A percentile compares a stretch with the other conserved stretches of the same genome.
phyloP scores from a whole-genome alignment of 1,140 invertebrate species.

The Tigriopus japonicus region DNA sequence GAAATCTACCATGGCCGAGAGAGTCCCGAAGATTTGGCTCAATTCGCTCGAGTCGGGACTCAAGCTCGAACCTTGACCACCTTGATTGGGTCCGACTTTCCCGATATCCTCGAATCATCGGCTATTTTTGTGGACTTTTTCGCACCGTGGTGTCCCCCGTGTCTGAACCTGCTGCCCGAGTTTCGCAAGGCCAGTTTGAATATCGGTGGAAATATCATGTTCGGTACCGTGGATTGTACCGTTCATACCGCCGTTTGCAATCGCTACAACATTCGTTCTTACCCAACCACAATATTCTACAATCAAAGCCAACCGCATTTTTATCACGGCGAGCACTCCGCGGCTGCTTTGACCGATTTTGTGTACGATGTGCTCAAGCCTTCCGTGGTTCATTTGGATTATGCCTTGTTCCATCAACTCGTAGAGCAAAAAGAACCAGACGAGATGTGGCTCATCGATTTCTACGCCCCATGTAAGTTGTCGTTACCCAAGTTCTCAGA shows the following conservation, averaged over 20 bases:
- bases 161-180: slow-evolving; percentile 47
- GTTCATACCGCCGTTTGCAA: slow-evolving; percentile 32
- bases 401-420: slow-evolving; percentile 31
- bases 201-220: slow-evolving; percentile 29
- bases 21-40: slow-evolving; percentile 41
- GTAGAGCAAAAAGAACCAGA: slow-evolving; percentile 31
- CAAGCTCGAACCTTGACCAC: slow-evolving; percentile 39
- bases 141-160: slow-evolving; percentile 67
- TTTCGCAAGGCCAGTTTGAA: slow-evolving; percentile 33
- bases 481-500: neutral
- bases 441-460: slow-evolving; percentile 43
- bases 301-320: slow-evolving; percentile 36
- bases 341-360: slow-evolving; percentile 42
- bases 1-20: slow-evolving; percentile 47
- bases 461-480: slow-evolving; percentile 36
- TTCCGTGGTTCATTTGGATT: slow-evolving; percentile 16
- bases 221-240: slow-evolving; percentile 45
- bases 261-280: slow-evolving; percentile 43
- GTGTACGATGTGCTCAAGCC: slow-evolving; percentile 37
- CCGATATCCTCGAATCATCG: slow-evolving; percentile 29
- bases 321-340: slow-evolving; percentile 40
- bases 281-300: slow-evolving; percentile 52
- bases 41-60: slow-evolving; percentile 44
- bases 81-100: slow-evolving; percentile 28
- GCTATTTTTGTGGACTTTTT: slow-evolving; percentile 49